phyloP scores from a whole-genome alignment of 2,888 invertebrate genomes.

The Dolomedes plantarius region DNA sequence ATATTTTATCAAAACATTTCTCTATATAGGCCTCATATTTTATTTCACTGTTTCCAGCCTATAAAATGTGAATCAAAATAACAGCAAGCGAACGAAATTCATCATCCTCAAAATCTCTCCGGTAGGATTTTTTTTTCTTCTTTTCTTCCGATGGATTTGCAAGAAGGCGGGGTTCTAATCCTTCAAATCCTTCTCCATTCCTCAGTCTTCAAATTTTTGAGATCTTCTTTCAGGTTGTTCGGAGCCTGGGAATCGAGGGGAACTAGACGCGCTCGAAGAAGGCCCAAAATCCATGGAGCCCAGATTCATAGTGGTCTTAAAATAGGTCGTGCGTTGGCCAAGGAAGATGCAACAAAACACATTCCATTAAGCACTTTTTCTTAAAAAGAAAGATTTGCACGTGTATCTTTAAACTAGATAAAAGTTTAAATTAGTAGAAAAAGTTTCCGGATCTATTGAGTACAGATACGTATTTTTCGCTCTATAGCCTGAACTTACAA shows the following conservation, averaged over 20 bases:
- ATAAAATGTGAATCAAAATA: background rate
- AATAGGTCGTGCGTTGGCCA: slow-evolving; percentile 55
- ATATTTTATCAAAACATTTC: slow-evolving; percentile 8
- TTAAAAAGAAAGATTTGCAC: no score
- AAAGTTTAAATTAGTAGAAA: no score
- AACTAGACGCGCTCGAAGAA: slow-evolving; percentile 52
- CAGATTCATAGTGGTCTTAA: slow-evolving; percentile 63
- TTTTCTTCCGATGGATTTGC: background rate
- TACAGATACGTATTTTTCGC: no score
- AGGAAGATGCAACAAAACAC: background rate
- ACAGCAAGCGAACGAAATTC: background rate
- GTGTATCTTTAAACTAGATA: no score
- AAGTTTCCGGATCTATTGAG: no score
- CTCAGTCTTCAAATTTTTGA: slow-evolving; percentile 35
- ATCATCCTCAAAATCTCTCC: background rate
- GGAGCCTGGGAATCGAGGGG: slow-evolving; percentile 34
- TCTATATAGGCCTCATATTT: background rate
- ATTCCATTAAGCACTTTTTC: no score
- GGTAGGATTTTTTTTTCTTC: background rate
- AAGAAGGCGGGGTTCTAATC: background rate
- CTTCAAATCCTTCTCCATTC: slow-evolving; percentile 12
- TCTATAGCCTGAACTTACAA: no score
- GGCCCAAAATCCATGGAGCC: slow-evolving; percentile 54
- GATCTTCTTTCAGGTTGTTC: slow-evolving; percentile 38
- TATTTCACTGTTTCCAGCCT: background rate